Evolutionary conservation across 2,888 invertebrate species (phyloP).

Genomic region (Ethmia dodecea): DNA sequence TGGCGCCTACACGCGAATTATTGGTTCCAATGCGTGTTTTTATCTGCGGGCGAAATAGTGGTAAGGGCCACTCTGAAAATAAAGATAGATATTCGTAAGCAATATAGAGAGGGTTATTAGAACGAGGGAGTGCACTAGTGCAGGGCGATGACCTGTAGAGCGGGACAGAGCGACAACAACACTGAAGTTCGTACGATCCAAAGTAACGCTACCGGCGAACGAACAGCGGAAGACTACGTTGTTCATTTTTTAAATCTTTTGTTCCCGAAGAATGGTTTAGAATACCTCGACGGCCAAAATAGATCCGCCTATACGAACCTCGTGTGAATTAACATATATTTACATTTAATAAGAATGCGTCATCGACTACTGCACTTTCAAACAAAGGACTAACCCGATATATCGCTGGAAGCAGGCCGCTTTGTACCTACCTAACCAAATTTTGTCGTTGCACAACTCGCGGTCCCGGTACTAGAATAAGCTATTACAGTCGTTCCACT

Average conservation of each 20-base stretch:
- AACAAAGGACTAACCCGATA: slow-evolving; percentile 31
- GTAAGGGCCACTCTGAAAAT: slow-evolving; percentile 11
- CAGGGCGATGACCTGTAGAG: slow-evolving; percentile 71
- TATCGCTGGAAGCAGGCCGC: slow-evolving; percentile 42
- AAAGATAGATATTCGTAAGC: not conserved
- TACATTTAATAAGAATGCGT: slow-evolving; percentile 11
- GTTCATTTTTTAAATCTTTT: not conserved
- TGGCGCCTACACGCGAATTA: slow-evolving; percentile 29
- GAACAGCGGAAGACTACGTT: not conserved
- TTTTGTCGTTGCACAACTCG: slow-evolving; percentile 54
- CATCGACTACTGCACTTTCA: slow-evolving; percentile 18
- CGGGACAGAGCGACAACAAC: slow-evolving; percentile 73
- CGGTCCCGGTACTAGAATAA: slow-evolving; percentile 40
- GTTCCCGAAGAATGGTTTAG: too few species aligned
- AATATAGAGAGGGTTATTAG: slow-evolving; percentile 53
- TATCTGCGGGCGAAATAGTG: slow-evolving; percentile 3
- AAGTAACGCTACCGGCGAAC: slow-evolving; percentile 10
- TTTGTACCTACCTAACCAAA: slow-evolving; percentile 50
- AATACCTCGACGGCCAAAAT: too few species aligned
- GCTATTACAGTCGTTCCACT: slow-evolving; percentile 38
- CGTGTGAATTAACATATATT: too few species aligned
- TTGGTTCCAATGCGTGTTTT: slow-evolving; percentile 10
- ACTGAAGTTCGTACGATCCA: slow-evolving; percentile 62
- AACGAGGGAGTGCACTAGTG: slow-evolving; percentile 65
- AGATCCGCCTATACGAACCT: too few species aligned